Conservation (phyloP, 1,140 invertebrate genomes). For the Planococcus citri region DNA sequence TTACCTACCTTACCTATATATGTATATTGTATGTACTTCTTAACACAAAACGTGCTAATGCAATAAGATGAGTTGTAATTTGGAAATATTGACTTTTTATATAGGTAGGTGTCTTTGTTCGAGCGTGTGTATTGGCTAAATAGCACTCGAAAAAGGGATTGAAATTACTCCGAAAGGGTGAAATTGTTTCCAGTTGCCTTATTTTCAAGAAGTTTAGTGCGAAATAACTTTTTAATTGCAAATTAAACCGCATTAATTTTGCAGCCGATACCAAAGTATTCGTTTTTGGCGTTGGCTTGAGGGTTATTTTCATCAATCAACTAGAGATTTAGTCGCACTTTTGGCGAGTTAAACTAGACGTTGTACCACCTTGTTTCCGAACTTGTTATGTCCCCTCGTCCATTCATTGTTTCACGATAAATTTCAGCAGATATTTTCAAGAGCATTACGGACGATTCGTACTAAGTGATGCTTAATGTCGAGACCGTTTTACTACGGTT, state of each 20-base stretch:
- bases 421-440: neutral
- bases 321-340: constrained; percentile 8
- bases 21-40: too few species aligned
- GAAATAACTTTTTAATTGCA: constrained; percentile 18
- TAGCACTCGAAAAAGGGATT: neutral
- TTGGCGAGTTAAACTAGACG: neutral
- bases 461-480: too few species aligned
- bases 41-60: too few species aligned
- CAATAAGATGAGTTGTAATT: too few species aligned
- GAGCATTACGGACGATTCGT: too few species aligned
- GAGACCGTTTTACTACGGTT: too few species aligned
- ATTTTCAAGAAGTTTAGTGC: constrained; percentile 12
- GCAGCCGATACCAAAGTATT: neutral
- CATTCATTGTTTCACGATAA: neutral
- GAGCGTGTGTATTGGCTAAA: neutral
- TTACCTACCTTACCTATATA: too few species aligned
- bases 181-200: constrained; percentile 15
- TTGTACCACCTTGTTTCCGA: neutral
- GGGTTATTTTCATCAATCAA: constrained; percentile 12
- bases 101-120: too few species aligned
- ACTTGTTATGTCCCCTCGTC: neutral
- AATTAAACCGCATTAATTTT: constrained; percentile 20
- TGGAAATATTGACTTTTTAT: too few species aligned
- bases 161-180: neutral
- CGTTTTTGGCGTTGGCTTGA: neutral